These are phyloP conservation scores for Augochlorella aurata DNA, from an alignment of 2,888 invertebrate species.

Conservation along the genomic window DNA sequence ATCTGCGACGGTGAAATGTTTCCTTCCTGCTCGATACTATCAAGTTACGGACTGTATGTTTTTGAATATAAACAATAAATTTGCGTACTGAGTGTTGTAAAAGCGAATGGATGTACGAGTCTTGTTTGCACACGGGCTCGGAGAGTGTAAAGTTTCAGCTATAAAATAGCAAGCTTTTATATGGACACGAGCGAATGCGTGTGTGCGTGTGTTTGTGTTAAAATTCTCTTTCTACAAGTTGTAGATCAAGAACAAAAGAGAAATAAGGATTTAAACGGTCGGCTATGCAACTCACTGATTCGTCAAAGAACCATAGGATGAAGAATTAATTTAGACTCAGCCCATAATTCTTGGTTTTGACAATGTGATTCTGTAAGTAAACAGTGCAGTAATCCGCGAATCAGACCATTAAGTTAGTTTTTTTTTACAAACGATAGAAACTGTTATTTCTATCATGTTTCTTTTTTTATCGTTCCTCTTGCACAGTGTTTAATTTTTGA, in stretches of 20 bases:
- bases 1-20: conserved; percentile 69
- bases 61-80: conserved; percentile 55
- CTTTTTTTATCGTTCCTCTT: neutral
- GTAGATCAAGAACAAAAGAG: conserved; percentile 1
- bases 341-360: neutral
- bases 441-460: neutral
- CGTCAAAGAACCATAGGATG: neutral
- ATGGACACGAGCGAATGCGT: conserved; percentile 54
- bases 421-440: too few relatives aligned
- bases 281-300: neutral
- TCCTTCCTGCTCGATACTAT: conserved; percentile 67
- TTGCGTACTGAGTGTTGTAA: conserved; percentile 41
- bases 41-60: conserved; percentile 57
- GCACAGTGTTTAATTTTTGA: neutral
- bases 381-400: neutral
- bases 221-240: conserved; percentile 55
- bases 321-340: neutral
- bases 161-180: conserved; percentile 70
- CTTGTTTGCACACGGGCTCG: conserved; percentile 45
- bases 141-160: conserved; percentile 63
- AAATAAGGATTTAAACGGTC: neutral
- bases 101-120: conserved; percentile 48
- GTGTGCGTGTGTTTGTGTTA: conserved; percentile 19
- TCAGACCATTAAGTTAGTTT: too few relatives aligned
- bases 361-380: neutral